phyloP scores from a whole-genome alignment of 1,140 invertebrate species.

The Rhyacophila brunnea region DNA sequence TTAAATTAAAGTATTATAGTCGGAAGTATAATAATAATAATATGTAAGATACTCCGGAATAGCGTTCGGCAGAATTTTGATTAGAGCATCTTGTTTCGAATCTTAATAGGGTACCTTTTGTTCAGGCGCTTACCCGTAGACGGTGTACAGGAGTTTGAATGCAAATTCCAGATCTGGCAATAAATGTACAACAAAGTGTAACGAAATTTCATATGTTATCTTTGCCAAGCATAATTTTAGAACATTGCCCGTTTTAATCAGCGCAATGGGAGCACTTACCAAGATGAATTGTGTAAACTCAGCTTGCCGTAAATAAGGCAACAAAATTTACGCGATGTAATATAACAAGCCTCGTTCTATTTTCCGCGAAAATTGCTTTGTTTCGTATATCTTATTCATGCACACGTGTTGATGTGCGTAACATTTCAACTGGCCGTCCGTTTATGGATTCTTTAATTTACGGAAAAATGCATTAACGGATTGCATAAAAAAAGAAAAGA shows the following conservation, averaged over 20 bases:
- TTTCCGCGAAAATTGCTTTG: constrained; percentile 27
- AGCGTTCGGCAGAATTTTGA: too few relatives aligned
- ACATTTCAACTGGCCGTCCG: neutral
- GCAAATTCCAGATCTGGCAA: constrained; percentile 1
- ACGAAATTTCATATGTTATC: constrained; percentile 8
- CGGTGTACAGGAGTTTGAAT: neutral
- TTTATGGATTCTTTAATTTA: neutral
- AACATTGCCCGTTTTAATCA: constrained; percentile 24
- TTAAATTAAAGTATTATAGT: too few relatives aligned
- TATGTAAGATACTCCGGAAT: too few relatives aligned
- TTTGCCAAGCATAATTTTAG: constrained; percentile 3
- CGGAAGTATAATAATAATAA: too few relatives aligned
- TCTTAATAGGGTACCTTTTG: too few relatives aligned
- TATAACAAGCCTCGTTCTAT: constrained; percentile 18
- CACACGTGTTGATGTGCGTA: constrained; percentile 17
- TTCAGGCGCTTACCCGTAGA: too few relatives aligned
- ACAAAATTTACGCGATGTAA: constrained; percentile 19
- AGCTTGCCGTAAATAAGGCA: constrained; percentile 18
- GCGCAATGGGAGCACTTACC: constrained; percentile 27
- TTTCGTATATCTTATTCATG: constrained; percentile 32
- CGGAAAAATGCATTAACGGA: too few relatives aligned
- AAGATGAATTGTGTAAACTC: constrained; percentile 18
- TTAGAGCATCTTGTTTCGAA: too few relatives aligned
- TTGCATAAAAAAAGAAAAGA: too few relatives aligned
- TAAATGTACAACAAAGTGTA: neutral